phyloP scores from a whole-genome alignment of 64 coral and sea anemone genomes.

The Actinia equina region DNA sequence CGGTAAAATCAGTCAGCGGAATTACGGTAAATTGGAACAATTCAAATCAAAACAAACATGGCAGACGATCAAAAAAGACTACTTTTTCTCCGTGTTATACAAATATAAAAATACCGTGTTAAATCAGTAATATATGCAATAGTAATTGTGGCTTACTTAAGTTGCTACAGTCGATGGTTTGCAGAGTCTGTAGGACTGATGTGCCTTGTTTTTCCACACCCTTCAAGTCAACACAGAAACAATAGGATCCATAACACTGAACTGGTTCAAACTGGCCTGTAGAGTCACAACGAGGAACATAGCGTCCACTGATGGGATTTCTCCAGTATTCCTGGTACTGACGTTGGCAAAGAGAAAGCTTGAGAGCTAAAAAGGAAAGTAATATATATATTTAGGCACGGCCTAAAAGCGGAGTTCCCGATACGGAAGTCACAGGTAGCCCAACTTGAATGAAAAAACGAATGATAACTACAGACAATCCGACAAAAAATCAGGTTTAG shows the following conservation, averaged over 20 bases:
- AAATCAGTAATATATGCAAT: background rate
- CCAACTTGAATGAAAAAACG: too few species aligned
- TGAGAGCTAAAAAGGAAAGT: slow-evolving; percentile 1
- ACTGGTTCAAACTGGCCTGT: slow-evolving; percentile 36
- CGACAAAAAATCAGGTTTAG: too few species aligned
- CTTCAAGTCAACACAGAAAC: slow-evolving; percentile 47
- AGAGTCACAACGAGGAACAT: slow-evolving; percentile 49
- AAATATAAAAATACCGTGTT: too few species aligned
- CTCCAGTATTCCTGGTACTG: slow-evolving; percentile 71
- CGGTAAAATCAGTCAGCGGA: too few species aligned
- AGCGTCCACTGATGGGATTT: slow-evolving; percentile 47
- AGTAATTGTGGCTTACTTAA: background rate
- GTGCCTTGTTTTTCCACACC: slow-evolving; percentile 34
- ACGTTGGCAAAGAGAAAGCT: slow-evolving; percentile 50
- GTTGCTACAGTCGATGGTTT: slow-evolving; percentile 9
- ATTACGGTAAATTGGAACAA: too few species aligned
- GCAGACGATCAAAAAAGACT: too few species aligned
- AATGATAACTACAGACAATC: too few species aligned
- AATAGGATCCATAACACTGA: slow-evolving; percentile 47
- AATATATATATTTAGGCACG: too few species aligned
- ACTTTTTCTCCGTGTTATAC: too few species aligned
- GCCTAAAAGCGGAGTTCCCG: too few species aligned
- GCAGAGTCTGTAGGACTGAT: slow-evolving; percentile 7
- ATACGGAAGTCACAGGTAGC: too few species aligned
- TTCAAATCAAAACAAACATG: too few species aligned